Evolutionary conservation across 2,797 vertebrate species (phyloP).

Genomic region (Vespertilio murinus): DNA sequence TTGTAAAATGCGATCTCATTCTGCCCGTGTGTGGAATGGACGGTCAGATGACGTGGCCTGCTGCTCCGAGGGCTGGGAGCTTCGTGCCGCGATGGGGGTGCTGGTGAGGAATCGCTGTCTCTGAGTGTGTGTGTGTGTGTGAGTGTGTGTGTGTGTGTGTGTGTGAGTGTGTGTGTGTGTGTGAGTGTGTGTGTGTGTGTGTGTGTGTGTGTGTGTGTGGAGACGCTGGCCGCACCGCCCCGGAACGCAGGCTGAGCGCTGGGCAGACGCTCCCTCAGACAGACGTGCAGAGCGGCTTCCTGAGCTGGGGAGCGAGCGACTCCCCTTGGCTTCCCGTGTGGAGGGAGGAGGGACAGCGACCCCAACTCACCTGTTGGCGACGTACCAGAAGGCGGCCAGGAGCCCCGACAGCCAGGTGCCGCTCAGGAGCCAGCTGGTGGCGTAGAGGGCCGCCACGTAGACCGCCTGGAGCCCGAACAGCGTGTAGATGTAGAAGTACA

Average conservation of each 20-base stretch:
- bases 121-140: no score
- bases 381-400: conserved; percentile 93
- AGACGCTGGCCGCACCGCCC: not conserved
- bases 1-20: not conserved
- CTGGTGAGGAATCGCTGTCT: not conserved
- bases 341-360: not conserved
- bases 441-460: conserved; percentile 93
- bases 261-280: not conserved
- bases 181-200: no score
- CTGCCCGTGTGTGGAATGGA: not conserved
- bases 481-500: conserved; percentile 99
- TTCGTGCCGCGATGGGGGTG: not conserved
- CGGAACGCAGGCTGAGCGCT: no score
- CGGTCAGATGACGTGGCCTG: not conserved
- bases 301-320: not conserved
- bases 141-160: no score
- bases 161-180: no score
- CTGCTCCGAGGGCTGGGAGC: not conserved
- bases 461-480: conserved; percentile 96
- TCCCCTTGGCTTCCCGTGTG: not conserved
- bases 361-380: conserved; percentile 93
- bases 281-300: not conserved
- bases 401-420: conserved; percentile 95
- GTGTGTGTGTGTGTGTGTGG: not conserved
- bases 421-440: conserved; percentile 96